A percentile compares a stretch with the other conserved stretches of the same genome.
Conservation (phyloP, 2,113 vertebrate genomes). For the Riparia riparia region DNA sequence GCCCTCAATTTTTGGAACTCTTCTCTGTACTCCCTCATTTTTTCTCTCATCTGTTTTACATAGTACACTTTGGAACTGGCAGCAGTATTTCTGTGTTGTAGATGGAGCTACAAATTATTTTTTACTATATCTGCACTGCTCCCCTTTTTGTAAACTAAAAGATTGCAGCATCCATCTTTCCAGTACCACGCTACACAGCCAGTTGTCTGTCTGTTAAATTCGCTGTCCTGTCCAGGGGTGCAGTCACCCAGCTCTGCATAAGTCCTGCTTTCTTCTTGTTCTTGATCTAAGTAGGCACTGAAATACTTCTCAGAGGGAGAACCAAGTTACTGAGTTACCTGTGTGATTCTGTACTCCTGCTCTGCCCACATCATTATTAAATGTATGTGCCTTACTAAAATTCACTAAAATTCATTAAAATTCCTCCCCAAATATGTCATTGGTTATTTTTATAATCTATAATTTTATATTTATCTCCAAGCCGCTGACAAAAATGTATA, state of each 20-base stretch:
- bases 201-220: not conserved
- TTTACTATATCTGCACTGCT: not conserved
- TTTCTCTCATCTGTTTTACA: not conserved
- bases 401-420: not conserved
- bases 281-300: not conserved
- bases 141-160: not conserved
- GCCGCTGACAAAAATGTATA: not conserved
- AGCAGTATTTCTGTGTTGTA: not conserved
- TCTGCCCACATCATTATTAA: not conserved
- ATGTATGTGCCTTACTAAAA: not conserved
- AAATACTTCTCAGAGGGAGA: not conserved
- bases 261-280: not conserved
- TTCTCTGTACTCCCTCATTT: not conserved
- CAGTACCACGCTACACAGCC: not conserved
- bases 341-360: not conserved
- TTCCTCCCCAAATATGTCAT: not conserved
- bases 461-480: conserved; percentile 2
- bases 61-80: not conserved
- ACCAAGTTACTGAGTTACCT: not conserved
- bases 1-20: not conserved
- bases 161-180: not conserved
- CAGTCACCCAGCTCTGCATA: not conserved
- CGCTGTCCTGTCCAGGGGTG: not conserved
- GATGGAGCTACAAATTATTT: not conserved
- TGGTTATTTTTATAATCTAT: not conserved